phyloP scores from a whole-genome alignment of 2,113 vertebrate species.

The Aegotheles bennettii region DNA sequence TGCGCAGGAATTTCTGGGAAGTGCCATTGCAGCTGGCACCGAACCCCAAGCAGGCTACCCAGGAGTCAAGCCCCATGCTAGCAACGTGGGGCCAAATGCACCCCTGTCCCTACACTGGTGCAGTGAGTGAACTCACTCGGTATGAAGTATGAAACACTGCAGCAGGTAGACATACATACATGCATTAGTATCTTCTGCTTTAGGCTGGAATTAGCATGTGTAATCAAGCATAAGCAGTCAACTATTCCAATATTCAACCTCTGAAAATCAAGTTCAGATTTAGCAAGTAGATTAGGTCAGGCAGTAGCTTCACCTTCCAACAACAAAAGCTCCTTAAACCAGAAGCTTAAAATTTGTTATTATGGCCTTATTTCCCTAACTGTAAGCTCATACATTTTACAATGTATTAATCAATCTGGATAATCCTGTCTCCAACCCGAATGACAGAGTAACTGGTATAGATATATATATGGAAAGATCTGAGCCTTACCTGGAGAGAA shows the following conservation, averaged over 20 bases:
- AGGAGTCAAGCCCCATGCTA: neutral
- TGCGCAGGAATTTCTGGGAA: neutral
- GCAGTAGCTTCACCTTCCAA: neutral
- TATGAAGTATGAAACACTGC: accelerated
- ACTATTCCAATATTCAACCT: neutral
- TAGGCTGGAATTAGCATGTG: neutral
- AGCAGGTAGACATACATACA: neutral
- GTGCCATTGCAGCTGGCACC: neutral
- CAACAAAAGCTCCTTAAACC: neutral
- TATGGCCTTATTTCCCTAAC: neutral
- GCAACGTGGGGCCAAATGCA: accelerated
- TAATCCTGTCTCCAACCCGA: neutral
- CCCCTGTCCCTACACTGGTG: accelerated
- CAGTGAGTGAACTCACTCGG: neutral
- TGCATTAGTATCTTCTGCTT: neutral
- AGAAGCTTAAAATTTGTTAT: neutral
- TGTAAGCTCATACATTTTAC: neutral
- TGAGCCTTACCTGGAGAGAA: neutral
- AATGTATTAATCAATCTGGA: neutral
- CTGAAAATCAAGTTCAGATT: neutral
- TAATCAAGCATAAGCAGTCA: neutral
- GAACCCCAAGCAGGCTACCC: neutral
- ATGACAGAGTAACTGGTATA: neutral
- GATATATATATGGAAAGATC: neutral
- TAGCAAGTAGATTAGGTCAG: neutral